These are phyloP conservation scores for Falco cherrug DNA, from an alignment of 2,797 vertebrate genomes.

Conservation along the genomic window DNA sequence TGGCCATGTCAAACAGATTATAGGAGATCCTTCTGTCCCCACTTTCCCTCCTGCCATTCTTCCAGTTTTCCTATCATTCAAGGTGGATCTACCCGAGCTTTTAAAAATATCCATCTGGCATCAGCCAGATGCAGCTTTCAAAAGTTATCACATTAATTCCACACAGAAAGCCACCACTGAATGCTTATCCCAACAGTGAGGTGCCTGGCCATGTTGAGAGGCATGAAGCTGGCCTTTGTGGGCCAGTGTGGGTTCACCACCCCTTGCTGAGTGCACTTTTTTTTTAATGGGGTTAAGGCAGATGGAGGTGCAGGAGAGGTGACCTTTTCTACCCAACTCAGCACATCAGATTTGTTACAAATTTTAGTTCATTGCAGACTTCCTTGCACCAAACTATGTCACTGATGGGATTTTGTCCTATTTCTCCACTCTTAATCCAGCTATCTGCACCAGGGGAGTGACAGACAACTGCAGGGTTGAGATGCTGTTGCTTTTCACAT, in stretches of 20 bases:
- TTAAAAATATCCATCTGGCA: neutral
- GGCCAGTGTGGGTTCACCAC: neutral
- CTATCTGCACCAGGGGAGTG: neutral
- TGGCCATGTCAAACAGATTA: neutral
- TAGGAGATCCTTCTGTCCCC: neutral
- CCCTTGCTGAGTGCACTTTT: neutral
- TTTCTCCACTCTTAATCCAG: neutral
- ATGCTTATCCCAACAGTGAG: neutral
- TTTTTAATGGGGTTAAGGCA: neutral
- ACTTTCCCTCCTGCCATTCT: neutral
- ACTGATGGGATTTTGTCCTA: neutral
- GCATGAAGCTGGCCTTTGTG: neutral
- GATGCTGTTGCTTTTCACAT: neutral
- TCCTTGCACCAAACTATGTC: neutral
- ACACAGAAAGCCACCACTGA: neutral
- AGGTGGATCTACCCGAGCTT: neutral
- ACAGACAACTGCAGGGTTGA: neutral
- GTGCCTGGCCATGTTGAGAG: neutral
- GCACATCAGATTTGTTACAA: neutral
- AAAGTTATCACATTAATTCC: neutral
- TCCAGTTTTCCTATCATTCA: neutral
- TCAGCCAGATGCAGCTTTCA: neutral
- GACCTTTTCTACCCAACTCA: neutral
- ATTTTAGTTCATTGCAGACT: neutral
- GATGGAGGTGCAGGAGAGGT: neutral